These are phyloP conservation scores for Pseudopleuronectes americanus DNA, from an alignment of 2,797 vertebrate genomes.

Conservation along the genomic window DNA sequence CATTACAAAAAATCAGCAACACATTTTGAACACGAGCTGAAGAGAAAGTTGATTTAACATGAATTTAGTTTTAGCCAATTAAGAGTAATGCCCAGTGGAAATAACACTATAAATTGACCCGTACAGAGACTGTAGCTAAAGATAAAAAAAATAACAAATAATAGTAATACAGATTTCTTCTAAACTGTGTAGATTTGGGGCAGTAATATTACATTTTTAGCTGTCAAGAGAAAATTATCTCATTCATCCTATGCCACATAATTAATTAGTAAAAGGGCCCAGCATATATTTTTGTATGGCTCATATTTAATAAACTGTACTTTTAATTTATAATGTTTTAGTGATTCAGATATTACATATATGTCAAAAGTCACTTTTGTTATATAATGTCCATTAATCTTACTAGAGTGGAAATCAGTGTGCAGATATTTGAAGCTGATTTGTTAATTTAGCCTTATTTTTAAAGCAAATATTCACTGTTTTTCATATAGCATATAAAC, in stretches of 20 bases:
- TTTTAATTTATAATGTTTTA: background rate
- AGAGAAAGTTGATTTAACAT: background rate
- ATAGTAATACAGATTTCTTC: background rate
- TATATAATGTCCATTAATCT: background rate
- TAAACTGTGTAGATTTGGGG: background rate
- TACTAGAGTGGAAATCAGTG: background rate
- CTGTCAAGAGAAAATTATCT: background rate
- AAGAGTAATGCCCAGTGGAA: too few species aligned
- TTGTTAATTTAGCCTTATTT: background rate
- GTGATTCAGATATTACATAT: background rate
- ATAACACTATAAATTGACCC: background rate
- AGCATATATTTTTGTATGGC: background rate
- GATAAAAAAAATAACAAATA: background rate
- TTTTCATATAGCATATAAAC: background rate
- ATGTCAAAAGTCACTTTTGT: background rate
- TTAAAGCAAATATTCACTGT: background rate
- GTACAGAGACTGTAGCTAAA: background rate
- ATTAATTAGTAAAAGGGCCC: background rate
- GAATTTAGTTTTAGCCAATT: background rate
- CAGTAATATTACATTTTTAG: background rate
- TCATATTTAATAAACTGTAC: background rate
- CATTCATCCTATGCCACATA: background rate
- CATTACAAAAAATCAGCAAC: slow-evolving; percentile 4
- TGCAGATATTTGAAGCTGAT: background rate
- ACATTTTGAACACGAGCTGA: background rate